These are phyloP conservation scores for Sprattus sprattus DNA, from an alignment of 2,113 vertebrate genomes.

Conservation along the genomic window DNA sequence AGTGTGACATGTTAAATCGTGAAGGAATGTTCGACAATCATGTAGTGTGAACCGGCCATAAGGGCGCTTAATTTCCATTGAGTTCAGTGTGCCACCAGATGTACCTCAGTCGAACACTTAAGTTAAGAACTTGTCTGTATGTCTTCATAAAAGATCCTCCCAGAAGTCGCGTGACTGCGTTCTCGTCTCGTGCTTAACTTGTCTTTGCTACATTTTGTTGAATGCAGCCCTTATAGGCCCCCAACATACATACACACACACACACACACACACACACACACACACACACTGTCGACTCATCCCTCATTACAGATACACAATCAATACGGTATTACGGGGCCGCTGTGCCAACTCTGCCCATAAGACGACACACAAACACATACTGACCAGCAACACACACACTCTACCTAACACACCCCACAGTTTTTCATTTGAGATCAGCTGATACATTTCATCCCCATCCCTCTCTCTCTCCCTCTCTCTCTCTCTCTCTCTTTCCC, in stretches of 20 bases:
- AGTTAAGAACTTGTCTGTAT: neutral
- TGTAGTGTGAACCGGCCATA: too few species aligned
- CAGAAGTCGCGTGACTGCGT: neutral
- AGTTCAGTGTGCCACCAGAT: too few species aligned
- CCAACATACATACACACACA: neutral
- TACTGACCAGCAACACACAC: too few species aligned
- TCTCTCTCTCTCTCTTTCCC: neutral
- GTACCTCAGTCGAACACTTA: too few species aligned
- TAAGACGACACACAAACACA: too few species aligned
- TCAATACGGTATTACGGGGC: neutral
- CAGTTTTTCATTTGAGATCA: neutral
- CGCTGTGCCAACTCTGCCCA: neutral
- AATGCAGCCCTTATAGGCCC: neutral
- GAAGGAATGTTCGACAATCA: too few species aligned
- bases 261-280: conserved; percentile 2
- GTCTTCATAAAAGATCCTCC: neutral
- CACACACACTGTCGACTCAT: neutral
- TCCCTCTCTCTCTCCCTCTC: neutral
- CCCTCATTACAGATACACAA: conserved; percentile 16
- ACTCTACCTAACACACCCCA: neutral
- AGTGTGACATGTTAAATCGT: too few species aligned
- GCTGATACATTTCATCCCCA: neutral
- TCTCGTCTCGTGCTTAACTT: neutral
- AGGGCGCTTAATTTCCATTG: too few species aligned
- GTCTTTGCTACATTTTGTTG: neutral